These are phyloP conservation scores for Allobates femoralis DNA, from an alignment of 2,797 vertebrate species.

Conservation along the genomic window DNA sequence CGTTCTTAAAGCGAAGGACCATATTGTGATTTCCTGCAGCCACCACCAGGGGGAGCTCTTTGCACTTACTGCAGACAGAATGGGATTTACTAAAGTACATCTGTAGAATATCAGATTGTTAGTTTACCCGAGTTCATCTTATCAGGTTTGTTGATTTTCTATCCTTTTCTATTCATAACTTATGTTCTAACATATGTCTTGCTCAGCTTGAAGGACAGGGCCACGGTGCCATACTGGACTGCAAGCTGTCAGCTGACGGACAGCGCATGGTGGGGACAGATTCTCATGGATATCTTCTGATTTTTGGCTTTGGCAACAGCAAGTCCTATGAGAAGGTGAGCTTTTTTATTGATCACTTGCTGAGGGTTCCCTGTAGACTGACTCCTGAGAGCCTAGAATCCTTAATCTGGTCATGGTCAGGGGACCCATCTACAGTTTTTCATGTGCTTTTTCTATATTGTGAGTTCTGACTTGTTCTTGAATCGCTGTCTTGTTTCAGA, in stretches of 20 bases:
- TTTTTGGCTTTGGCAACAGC: constrained; percentile 94
- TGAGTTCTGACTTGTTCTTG: background rate
- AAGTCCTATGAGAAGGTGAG: constrained; percentile 92
- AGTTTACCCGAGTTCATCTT: too few species aligned
- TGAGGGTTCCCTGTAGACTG: too few species aligned
- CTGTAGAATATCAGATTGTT: too few species aligned
- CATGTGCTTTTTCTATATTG: background rate
- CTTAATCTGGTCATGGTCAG: too few species aligned
- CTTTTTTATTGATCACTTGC: background rate
- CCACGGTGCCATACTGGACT: constrained; percentile 96
- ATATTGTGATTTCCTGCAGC: too few species aligned
- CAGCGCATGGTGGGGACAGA: constrained; percentile 96
- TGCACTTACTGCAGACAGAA: too few species aligned
- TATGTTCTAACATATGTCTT: too few species aligned
- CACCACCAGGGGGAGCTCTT: too few species aligned
- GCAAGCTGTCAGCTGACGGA: constrained; percentile 95
- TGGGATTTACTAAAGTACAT: too few species aligned
- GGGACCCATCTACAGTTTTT: background rate
- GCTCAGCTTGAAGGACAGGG: constrained; percentile 95
- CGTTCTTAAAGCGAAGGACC: too few species aligned
- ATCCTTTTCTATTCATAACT: background rate
- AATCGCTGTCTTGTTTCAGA: constrained; percentile 73
- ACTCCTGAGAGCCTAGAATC: too few species aligned
- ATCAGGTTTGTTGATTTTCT: too few species aligned
- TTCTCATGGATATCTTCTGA: constrained; percentile 94